Evolutionary conservation across 2,113 vertebrate genomes (phyloP).

Genomic region (Accipiter virgatus): DNA sequence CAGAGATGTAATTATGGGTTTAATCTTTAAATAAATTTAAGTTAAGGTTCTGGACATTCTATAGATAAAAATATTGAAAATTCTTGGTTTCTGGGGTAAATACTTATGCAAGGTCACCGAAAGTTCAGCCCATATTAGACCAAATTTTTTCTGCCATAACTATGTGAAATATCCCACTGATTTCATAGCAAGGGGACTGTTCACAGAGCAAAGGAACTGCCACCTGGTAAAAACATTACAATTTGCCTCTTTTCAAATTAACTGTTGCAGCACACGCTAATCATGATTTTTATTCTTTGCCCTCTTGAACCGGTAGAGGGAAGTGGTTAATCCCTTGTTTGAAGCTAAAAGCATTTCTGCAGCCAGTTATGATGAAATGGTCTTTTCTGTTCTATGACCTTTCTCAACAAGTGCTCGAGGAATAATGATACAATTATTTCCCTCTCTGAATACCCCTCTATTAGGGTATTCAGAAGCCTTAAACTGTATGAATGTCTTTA

Average conservation of each 20-base stretch:
- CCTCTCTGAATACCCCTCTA: background rate
- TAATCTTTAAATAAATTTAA: background rate
- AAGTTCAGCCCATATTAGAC: background rate
- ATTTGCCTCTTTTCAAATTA: background rate
- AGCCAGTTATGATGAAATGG: background rate
- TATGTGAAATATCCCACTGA: background rate
- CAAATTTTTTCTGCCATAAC: background rate
- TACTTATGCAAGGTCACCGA: background rate
- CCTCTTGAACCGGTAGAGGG: background rate
- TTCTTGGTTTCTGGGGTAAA: background rate
- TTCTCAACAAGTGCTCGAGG: background rate
- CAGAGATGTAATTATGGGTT: background rate
- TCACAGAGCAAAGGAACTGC: background rate
- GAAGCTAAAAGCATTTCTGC: background rate
- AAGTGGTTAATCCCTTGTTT: constrained; percentile 14
- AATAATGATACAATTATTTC: background rate
- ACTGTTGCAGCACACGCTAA: background rate
- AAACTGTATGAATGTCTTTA: background rate
- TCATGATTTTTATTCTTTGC: background rate
- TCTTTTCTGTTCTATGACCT: background rate
- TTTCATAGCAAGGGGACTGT: background rate
- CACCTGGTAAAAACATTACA: constrained; percentile 9
- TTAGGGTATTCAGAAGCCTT: background rate
- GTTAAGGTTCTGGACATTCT: background rate
- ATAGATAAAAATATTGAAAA: background rate